phyloP scores from a whole-genome alignment of 2,888 invertebrate genomes.

The Vandiemenella viatica region DNA sequence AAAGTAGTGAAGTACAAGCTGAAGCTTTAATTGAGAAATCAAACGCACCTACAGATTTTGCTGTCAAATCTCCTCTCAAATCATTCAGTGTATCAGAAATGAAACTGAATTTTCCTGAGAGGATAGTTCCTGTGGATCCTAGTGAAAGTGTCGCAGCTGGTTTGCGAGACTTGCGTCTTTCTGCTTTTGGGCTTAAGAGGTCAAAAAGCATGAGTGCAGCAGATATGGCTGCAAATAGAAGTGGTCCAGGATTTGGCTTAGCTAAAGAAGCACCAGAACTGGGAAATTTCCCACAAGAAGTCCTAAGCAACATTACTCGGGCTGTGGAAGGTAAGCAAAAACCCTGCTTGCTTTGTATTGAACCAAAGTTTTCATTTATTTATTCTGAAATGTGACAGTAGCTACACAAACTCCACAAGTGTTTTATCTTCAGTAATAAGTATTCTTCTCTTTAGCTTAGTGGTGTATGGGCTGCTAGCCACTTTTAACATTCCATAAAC shows the following conservation, averaged over 20 bases:
- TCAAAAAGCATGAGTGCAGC: slow-evolving; percentile 70
- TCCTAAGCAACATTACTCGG: slow-evolving; percentile 56
- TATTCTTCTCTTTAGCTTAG: background rate
- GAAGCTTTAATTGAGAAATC: background rate
- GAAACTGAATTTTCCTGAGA: slow-evolving; percentile 1
- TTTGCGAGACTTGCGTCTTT: background rate
- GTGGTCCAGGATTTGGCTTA: slow-evolving; percentile 31
- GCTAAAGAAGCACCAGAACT: slow-evolving; percentile 51
- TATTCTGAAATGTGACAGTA: no score
- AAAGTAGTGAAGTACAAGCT: slow-evolving; percentile 19
- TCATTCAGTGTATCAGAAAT: slow-evolving; percentile 11
- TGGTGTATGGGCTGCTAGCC: no score
- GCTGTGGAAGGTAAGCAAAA: slow-evolving; percentile 33
- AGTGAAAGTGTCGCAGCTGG: background rate
- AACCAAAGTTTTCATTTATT: no score
- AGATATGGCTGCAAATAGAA: slow-evolving; percentile 43
- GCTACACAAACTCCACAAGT: no score
- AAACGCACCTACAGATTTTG: background rate
- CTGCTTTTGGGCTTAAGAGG: slow-evolving; percentile 44
- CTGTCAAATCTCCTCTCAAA: slow-evolving; percentile 9
- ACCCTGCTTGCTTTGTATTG: background rate
- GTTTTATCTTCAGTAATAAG: no score
- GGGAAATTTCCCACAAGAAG: slow-evolving; percentile 55
- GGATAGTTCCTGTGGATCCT: background rate
- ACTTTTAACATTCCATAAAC: no score